A percentile compares a stretch with the other conserved stretches of the same genome.
These are phyloP conservation scores for Rutpela maculata DNA, from an alignment of 2,888 invertebrate genomes.

Conservation along the genomic window DNA sequence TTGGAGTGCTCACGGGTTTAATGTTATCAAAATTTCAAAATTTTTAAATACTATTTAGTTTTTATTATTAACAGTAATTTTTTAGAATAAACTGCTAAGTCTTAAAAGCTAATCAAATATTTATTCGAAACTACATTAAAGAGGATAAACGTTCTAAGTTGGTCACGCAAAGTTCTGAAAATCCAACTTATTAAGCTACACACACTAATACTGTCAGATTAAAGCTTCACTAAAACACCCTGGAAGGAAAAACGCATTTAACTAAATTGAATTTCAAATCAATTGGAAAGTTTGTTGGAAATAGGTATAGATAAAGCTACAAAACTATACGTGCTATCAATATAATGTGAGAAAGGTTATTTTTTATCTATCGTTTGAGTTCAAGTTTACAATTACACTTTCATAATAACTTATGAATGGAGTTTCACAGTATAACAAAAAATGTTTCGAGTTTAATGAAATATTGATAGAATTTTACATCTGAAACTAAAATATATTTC, in stretches of 20 bases:
- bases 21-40: too few relatives aligned
- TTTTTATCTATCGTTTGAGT: conserved; percentile 8
- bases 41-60: too few relatives aligned
- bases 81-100: too few relatives aligned
- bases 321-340: background rate
- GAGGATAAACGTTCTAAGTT: background rate
- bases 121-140: background rate
- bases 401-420: background rate
- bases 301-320: conserved; percentile 9
- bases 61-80: too few relatives aligned
- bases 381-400: background rate
- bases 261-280: conserved; percentile 21
- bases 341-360: conserved; percentile 11
- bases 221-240: background rate
- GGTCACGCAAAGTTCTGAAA: background rate
- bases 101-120: background rate
- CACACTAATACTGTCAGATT: conserved; percentile 2
- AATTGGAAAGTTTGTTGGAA: conserved; percentile 12
- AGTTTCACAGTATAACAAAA: conserved; percentile 4
- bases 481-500: conserved; percentile 15
- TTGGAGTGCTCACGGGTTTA: too few relatives aligned
- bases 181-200: background rate
- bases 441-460: conserved; percentile 10
- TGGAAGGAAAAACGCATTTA: conserved; percentile 20
- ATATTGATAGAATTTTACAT: conserved; percentile 8